Evolutionary conservation across 1,140 invertebrate species (phyloP).

Genomic region (Trichomalopsis sarcophagae): DNA sequence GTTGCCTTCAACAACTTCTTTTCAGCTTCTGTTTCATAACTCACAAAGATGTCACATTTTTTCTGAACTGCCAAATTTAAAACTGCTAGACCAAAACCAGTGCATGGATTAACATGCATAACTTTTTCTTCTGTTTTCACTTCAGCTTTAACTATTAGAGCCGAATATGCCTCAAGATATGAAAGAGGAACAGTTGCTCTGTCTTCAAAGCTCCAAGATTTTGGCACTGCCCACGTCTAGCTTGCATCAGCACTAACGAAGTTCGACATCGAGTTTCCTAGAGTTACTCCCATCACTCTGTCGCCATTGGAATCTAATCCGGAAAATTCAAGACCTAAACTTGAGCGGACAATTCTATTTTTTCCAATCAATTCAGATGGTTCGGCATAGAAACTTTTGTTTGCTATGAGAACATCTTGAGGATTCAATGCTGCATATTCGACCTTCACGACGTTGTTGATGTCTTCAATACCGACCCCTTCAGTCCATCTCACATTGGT

Average conservation of each 20-base stretch:
- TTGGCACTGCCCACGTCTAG: conserved; percentile 87
- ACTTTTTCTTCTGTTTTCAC: conserved; percentile 77
- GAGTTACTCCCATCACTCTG: conserved; percentile 82
- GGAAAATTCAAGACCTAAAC: conserved; percentile 83
- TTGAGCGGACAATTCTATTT: conserved; percentile 76
- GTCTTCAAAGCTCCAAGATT: conserved; percentile 76
- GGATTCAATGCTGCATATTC: conserved; percentile 82
- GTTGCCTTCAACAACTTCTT: conserved; percentile 83
- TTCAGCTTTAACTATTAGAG: conserved; percentile 83
- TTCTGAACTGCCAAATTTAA: conserved; percentile 79
- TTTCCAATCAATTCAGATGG: conserved; percentile 74
- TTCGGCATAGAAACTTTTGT: conserved; percentile 83
- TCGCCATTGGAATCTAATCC: conserved; percentile 76
- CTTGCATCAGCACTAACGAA: conserved; percentile 84
- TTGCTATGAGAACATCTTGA: conserved; percentile 82
- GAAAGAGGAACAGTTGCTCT: conserved; percentile 77
- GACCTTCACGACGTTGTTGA: conserved; percentile 61
- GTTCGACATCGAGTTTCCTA: conserved; percentile 89
- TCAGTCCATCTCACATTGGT: conserved; percentile 88
- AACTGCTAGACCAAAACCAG: conserved; percentile 84
- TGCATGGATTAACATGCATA: conserved; percentile 81
- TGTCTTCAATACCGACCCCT: conserved; percentile 69
- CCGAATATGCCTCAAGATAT: conserved; percentile 89
- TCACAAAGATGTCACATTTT: conserved; percentile 79
- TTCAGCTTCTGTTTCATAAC: conserved; percentile 85